These are phyloP conservation scores for Rhynchotus rufescens DNA, from an alignment of 2,797 vertebrate genomes.

Conservation along the genomic window DNA sequence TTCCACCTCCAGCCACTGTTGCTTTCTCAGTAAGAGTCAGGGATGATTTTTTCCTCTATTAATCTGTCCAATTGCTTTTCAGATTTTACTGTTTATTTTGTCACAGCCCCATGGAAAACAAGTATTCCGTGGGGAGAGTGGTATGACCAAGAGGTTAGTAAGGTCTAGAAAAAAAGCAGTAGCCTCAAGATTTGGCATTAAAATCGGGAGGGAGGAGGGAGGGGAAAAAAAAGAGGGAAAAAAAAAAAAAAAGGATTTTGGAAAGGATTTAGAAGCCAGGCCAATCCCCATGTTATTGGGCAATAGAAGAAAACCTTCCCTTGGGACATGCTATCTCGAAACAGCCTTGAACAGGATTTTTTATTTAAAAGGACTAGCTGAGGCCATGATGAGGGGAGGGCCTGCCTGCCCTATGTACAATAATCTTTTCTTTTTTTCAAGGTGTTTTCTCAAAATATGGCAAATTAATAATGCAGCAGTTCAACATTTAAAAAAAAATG, in stretches of 20 bases:
- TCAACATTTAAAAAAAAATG: not conserved
- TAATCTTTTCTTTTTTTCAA: not conserved
- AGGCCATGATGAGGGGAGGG: not conserved
- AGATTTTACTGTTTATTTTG: not conserved
- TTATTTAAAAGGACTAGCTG: not conserved
- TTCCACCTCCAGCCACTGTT: not conserved
- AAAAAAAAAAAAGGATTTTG: not conserved
- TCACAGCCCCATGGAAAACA: not conserved
- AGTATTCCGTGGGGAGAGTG: not conserved
- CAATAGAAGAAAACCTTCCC: not conserved
- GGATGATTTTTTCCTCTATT: not conserved
- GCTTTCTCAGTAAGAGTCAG: not conserved
- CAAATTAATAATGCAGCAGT: not conserved
- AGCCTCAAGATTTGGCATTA: not conserved
- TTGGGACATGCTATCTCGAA: not conserved
- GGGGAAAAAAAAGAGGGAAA: too few relatives aligned
- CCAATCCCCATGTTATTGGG: not conserved
- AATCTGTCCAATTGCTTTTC: not conserved
- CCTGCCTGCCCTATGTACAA: fast-evolving
- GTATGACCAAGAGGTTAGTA: not conserved
- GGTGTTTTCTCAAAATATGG: not conserved
- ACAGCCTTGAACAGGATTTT: not conserved
- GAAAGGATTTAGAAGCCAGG: not conserved
- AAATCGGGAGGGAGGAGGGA: not conserved
- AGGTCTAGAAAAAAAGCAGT: not conserved